Evolutionary conservation across 2,888 invertebrate species (phyloP).

Genomic region (Orthosia gothica): DNA sequence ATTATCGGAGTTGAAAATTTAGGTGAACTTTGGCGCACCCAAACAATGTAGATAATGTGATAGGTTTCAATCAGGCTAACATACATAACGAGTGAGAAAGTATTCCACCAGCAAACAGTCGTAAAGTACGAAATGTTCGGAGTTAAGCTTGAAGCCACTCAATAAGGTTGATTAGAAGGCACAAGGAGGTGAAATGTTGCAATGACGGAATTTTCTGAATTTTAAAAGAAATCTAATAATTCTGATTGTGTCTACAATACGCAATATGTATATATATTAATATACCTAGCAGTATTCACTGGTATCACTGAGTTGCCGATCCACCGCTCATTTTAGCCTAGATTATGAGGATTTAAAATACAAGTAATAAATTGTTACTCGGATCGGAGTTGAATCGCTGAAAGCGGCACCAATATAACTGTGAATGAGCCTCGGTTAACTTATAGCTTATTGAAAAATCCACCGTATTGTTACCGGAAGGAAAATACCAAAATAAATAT

Average conservation of each 20-base stretch:
- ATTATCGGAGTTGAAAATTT: no score
- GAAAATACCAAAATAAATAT: constrained; percentile 37
- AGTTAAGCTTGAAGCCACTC: background rate
- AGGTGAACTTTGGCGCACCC: no score
- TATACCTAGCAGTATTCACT: no score
- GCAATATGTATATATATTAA: background rate
- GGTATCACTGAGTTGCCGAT: no score
- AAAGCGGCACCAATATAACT: constrained; percentile 18
- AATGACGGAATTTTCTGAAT: background rate
- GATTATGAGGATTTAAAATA: constrained; percentile 45
- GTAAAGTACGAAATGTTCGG: no score
- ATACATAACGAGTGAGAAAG: background rate
- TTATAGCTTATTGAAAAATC: constrained; percentile 40
- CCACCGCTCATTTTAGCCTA: background rate
- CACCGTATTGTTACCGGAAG: constrained; percentile 13
- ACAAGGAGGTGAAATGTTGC: no score
- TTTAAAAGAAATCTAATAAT: background rate
- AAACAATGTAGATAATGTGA: constrained; percentile 5
- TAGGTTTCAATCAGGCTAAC: constrained; percentile 16
- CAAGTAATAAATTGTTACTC: constrained; percentile 46
- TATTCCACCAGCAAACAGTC: background rate
- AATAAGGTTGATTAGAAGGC: background rate
- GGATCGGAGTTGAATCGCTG: constrained; percentile 17
- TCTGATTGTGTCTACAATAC: background rate
- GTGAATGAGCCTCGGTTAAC: constrained; percentile 33